phyloP scores from a whole-genome alignment of 2,113 vertebrate genomes.

The Ciconia boyciana region DNA sequence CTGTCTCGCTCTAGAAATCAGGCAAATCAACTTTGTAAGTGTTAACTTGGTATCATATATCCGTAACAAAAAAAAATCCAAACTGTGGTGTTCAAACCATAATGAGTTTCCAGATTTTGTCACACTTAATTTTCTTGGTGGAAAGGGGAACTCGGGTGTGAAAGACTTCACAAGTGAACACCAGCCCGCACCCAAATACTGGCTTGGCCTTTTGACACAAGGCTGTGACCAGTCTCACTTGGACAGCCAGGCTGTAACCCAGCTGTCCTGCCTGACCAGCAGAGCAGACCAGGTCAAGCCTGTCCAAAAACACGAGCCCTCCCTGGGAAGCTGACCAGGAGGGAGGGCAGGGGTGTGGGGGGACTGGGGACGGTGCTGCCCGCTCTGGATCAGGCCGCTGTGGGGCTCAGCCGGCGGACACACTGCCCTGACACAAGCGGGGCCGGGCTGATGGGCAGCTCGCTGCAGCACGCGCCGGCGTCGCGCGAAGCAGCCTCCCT shows the following conservation, averaged over 20 bases:
- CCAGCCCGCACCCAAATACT: neutral
- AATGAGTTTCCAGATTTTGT: neutral
- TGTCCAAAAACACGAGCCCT: neutral
- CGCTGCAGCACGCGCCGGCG: fast-evolving
- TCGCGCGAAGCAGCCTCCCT: neutral
- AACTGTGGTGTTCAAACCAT: neutral
- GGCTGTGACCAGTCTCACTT: neutral
- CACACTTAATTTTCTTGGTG: neutral
- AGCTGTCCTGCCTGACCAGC: fast-evolving
- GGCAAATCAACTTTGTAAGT: neutral
- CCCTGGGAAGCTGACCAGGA: neutral
- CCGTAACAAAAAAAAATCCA: neutral
- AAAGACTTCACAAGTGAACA: neutral
- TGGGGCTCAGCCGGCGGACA: neutral
- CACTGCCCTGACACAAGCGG: fast-evolving
- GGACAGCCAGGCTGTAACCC: neutral
- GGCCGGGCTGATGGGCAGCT: neutral
- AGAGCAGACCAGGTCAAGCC: neutral
- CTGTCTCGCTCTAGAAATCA: neutral
- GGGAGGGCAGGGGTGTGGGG: neutral
- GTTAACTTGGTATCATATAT: neutral
- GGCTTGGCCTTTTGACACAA: neutral
- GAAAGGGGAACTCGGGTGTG: neutral
- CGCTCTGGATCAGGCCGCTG: neutral
- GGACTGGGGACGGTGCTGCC: neutral